Conservation (phyloP, 2,888 invertebrate genomes). For the Tineola bisselliella region DNA sequence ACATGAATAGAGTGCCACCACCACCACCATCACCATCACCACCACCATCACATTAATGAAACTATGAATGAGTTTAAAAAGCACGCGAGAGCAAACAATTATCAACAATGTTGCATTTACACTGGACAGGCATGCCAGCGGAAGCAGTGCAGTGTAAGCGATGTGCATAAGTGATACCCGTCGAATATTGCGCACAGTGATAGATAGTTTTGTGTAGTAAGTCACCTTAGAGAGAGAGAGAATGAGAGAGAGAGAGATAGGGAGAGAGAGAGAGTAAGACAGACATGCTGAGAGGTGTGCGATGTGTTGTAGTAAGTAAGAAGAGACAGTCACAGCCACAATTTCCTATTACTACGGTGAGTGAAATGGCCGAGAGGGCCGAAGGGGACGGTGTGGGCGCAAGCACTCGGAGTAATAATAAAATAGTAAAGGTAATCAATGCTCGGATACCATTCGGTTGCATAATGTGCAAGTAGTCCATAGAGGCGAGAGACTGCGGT, state of each 20-base stretch:
- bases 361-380: background rate
- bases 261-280: background rate
- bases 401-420: conserved; percentile 10
- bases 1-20: too few relatives aligned
- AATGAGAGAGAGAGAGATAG: background rate
- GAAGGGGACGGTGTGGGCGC: background rate
- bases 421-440: conserved; percentile 18
- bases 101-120: too few relatives aligned
- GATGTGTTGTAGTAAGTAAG: background rate
- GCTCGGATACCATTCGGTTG: conserved; percentile 60
- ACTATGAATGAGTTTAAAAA: too few relatives aligned
- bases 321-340: conserved; percentile 1
- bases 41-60: too few relatives aligned
- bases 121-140: too few relatives aligned
- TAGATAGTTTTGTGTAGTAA: conserved; percentile 75
- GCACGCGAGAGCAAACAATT: too few relatives aligned
- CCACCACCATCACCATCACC: too few relatives aligned
- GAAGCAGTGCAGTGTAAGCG: too few relatives aligned
- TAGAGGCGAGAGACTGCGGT: conserved; percentile 63
- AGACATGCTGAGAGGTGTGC: background rate
- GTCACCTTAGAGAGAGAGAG: conserved; percentile 62
- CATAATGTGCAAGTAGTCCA: conserved; percentile 65
- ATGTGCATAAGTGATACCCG: background rate
- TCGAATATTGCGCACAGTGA: background rate
- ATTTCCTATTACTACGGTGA: background rate